Percentiles rank a stretch among this genome's conserved stretches.
Conservation (phyloP, 2,113 vertebrate genomes). For the Lichenostomus cassidix region DNA sequence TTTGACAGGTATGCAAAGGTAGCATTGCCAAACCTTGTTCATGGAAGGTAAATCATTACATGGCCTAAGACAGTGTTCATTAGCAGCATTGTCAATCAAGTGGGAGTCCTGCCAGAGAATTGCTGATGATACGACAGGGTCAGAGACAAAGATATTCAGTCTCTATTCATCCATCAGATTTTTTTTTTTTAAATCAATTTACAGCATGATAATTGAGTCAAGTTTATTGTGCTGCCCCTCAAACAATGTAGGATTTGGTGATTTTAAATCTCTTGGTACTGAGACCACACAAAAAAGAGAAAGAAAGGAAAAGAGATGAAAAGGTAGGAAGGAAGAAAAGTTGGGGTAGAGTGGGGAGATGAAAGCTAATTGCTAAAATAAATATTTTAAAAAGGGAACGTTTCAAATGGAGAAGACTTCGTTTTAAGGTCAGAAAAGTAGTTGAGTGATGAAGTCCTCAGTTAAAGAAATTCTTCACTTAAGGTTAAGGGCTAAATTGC, state of each 20-base stretch:
- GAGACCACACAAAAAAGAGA: conserved; percentile 32
- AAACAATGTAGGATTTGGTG: conserved; percentile 45
- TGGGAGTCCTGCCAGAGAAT: conserved; percentile 65
- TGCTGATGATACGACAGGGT: conserved; percentile 59
- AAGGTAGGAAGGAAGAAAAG: not conserved
- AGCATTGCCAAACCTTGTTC: conserved; percentile 48
- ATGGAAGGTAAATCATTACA: conserved; percentile 75
- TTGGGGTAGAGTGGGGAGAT: not conserved
- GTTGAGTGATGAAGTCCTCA: conserved; percentile 47
- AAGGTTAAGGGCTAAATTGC: conserved; percentile 69
- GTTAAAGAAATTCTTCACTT: conserved; percentile 47
- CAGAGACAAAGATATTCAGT: conserved; percentile 74
- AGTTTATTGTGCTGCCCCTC: conserved; percentile 58
- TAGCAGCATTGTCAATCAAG: conserved; percentile 79
- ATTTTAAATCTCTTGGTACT: conserved; percentile 40
- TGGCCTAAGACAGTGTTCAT: conserved; percentile 75
- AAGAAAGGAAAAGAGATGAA: not conserved
- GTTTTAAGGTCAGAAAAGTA: conserved; percentile 23
- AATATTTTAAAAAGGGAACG: conserved; percentile 34
- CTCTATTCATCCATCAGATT: conserved; percentile 79
- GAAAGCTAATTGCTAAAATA: conserved; percentile 43
- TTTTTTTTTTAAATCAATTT: conserved; percentile 79
- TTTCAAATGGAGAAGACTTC: not conserved
- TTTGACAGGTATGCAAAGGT: conserved; percentile 22
- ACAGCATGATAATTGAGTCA: conserved; percentile 68